These are phyloP conservation scores for Acleris holmiana DNA, from an alignment of 2,888 invertebrate genomes.

Conservation along the genomic window DNA sequence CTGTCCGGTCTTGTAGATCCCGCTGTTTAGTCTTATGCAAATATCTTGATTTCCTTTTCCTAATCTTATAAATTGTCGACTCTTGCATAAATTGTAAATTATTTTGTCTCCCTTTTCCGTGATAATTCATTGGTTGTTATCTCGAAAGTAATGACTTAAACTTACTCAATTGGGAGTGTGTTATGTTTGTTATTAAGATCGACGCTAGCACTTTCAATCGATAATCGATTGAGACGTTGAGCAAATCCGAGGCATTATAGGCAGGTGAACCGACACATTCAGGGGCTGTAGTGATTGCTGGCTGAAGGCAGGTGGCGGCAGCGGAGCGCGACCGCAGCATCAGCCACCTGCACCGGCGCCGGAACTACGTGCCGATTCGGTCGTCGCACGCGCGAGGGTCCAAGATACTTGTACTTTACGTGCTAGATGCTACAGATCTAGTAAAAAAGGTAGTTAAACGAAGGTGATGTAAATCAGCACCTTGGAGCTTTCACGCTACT, in stretches of 20 bases:
- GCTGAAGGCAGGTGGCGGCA: constrained; percentile 57
- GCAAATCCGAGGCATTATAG: constrained; percentile 30
- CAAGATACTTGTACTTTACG: neutral
- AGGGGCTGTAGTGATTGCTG: constrained; percentile 44
- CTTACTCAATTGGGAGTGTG: neutral
- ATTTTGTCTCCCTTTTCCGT: neutral
- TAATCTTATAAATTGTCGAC: constrained; percentile 19
- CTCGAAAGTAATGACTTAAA: too few relatives aligned
- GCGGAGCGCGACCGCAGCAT: constrained; percentile 66
- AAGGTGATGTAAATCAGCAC: too few relatives aligned
- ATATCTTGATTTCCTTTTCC: constrained; percentile 39
- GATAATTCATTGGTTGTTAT: neutral
- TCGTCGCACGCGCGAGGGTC: constrained; percentile 49
- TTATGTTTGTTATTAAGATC: neutral
- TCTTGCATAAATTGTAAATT: neutral
- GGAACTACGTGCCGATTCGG: constrained; percentile 76
- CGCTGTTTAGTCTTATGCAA: constrained; percentile 53
- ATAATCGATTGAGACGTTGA: constrained; percentile 25
- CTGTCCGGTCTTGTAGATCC: constrained; percentile 53
- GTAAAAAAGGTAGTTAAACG: too few relatives aligned
- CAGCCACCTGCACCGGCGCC: constrained; percentile 62
- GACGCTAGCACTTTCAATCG: constrained; percentile 19
- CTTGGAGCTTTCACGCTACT: too few relatives aligned
- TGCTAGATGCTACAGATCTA: too few relatives aligned
- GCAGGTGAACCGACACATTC: constrained; percentile 29